Evolutionary conservation across 35 echinoderm and acorn worm genomes (phyloP), one percentile per base, ranked within the genome.

Genomic region (Apostichopus californicus): DNA sequence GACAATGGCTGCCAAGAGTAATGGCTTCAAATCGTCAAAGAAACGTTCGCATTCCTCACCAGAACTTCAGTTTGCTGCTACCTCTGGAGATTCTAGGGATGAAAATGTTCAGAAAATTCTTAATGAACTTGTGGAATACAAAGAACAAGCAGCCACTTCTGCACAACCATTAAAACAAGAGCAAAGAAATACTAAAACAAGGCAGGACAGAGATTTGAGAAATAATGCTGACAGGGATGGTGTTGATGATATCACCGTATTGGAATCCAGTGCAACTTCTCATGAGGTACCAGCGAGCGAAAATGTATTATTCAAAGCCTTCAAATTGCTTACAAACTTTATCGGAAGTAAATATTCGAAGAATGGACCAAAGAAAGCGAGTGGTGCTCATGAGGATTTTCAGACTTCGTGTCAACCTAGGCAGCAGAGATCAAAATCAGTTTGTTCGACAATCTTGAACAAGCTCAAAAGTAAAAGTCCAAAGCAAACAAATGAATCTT

Each of bases 31-130:
- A 18, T 87, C 58, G 9, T 82, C 96, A 8, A 97, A 97, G 75
- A 75, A 88, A 57, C 90, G 96, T 13, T 97, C 96, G 5, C 94
- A 94, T 56, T 97, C 96, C 1, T 94, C 96, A 23, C 96, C 96
- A n/a, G 93, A 97, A 72, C 79, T 97, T 56, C 93, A 93, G 15
- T 65, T 93, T 77, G 56, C 90, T 63, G 91, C 61, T 13, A 92
- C 57, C 28, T 86, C 86, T 63, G 57, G 18, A 58, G 57, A 17
- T 8, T 10, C 9, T 15, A 26, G 26, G 10, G 78, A 82, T 81
- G 90, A 83, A 58, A 57, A 68, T 70, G 63, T 87, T 15, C 55
- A 87, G 64, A 61, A 20, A 9, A 87, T 87, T 25, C 57, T 87
- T 15, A 70, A 24, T 87, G 85, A 87, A 57, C 63, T 87, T 28